Conservation (phyloP, 2,797 vertebrate species). For the Spheniscus humboldti region DNA sequence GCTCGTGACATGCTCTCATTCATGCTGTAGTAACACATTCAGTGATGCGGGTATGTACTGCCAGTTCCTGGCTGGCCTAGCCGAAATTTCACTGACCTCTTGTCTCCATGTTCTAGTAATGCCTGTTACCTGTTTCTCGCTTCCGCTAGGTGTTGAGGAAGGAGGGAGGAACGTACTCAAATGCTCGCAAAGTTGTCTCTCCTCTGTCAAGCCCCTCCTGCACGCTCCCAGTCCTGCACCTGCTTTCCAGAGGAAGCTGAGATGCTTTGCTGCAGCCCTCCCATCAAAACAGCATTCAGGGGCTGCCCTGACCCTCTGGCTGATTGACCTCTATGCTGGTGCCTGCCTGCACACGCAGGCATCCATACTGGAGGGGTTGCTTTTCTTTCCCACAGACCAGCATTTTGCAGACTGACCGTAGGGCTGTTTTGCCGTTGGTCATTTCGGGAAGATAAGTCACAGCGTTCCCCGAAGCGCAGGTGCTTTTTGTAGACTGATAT, state of each 20-base stretch:
- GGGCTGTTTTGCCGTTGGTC: not conserved
- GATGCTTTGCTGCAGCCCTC: not conserved
- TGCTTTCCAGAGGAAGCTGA: not conserved
- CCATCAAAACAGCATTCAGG: not conserved
- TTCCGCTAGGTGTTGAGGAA: not conserved
- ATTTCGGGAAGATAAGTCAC: not conserved
- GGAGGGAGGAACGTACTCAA: not conserved
- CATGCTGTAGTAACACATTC: not conserved
- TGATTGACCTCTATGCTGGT: not conserved
- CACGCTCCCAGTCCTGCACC: accelerated
- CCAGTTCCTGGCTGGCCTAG: not conserved
- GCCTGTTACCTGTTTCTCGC: not conserved
- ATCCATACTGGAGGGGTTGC: not conserved
- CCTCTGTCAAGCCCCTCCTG: not conserved
- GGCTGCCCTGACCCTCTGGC: not conserved
- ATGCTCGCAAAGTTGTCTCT: not conserved
- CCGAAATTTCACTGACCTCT: not conserved
- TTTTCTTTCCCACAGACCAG: not conserved
- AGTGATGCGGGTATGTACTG: not conserved
- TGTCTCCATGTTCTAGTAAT: not conserved
- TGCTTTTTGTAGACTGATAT: not conserved
- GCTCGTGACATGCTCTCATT: not conserved
- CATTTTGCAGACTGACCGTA: not conserved
- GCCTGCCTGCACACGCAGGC: not conserved
- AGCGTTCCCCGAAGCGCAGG: not conserved